Evolutionary conservation across 2,797 vertebrate genomes (phyloP).

Genomic region (Tympanoctomys barrerae): DNA sequence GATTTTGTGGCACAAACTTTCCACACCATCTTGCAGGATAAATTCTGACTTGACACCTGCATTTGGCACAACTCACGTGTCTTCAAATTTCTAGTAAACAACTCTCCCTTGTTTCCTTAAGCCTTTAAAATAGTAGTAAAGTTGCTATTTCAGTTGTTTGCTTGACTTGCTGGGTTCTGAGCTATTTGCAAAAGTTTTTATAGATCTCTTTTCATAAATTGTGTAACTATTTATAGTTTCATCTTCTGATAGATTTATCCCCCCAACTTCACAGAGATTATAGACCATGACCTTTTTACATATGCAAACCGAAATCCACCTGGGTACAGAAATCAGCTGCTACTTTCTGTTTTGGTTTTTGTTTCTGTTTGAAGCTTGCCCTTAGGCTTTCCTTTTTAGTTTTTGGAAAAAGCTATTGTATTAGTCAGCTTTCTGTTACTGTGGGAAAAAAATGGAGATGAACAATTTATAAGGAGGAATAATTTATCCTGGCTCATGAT

Average conservation of each 20-base stretch:
- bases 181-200: background rate
- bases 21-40: constrained; percentile 4
- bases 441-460: background rate
- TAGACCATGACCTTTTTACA: background rate
- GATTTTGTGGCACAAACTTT: constrained; percentile 64
- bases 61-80: background rate
- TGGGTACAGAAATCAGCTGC: background rate
- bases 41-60: constrained; percentile 21
- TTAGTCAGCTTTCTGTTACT: background rate
- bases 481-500: background rate
- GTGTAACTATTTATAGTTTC: background rate
- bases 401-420: background rate
- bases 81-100: constrained; percentile 59
- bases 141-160: background rate
- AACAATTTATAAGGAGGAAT: background rate
- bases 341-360: background rate
- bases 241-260: background rate
- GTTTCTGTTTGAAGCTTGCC: background rate
- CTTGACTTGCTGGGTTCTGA: background rate
- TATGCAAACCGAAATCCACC: background rate
- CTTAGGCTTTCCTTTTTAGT: background rate
- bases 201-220: background rate
- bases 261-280: background rate
- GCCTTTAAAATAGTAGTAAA: background rate
- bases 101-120: background rate